These are phyloP conservation scores for Orussus abietinus DNA, from an alignment of 1,140 invertebrate genomes.

Conservation along the genomic window DNA sequence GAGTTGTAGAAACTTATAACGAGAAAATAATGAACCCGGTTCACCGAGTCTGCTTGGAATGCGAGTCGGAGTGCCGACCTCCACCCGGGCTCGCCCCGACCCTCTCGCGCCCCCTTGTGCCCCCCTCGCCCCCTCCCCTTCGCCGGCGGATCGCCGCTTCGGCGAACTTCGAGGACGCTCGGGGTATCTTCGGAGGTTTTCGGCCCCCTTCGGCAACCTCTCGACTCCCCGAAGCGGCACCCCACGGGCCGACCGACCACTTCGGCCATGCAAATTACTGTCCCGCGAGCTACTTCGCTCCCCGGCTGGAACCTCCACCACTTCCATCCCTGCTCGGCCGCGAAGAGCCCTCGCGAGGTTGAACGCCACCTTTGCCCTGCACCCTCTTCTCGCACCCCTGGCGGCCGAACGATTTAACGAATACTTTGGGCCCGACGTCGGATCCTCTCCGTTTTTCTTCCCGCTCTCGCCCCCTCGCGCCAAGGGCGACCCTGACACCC, in stretches of 20 bases:
- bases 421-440: too few species aligned
- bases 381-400: too few species aligned
- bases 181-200: conserved; percentile 7
- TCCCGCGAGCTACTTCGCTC: conserved; percentile 5
- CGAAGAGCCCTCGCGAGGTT: not conserved
- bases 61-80: conserved; percentile 33
- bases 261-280: conserved; percentile 19
- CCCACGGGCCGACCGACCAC: conserved; percentile 6
- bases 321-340: not conserved
- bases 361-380: not conserved
- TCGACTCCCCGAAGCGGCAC: not conserved
- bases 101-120: conserved; percentile 11
- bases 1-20: conserved; percentile 54
- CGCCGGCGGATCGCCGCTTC: not conserved
- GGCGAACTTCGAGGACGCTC: conserved; percentile 4
- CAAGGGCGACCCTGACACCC: too few species aligned
- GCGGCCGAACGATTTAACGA: too few species aligned
- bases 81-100: conserved; percentile 4
- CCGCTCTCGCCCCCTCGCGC: too few species aligned
- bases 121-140: conserved; percentile 9
- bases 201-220: not conserved
- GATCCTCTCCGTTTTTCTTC: too few species aligned
- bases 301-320: not conserved
- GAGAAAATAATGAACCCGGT: conserved; percentile 52
- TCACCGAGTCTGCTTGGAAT: conserved; percentile 48